These are phyloP conservation scores for Dromaius novaehollandiae DNA, from an alignment of 2,113 vertebrate genomes.

Conservation along the genomic window DNA sequence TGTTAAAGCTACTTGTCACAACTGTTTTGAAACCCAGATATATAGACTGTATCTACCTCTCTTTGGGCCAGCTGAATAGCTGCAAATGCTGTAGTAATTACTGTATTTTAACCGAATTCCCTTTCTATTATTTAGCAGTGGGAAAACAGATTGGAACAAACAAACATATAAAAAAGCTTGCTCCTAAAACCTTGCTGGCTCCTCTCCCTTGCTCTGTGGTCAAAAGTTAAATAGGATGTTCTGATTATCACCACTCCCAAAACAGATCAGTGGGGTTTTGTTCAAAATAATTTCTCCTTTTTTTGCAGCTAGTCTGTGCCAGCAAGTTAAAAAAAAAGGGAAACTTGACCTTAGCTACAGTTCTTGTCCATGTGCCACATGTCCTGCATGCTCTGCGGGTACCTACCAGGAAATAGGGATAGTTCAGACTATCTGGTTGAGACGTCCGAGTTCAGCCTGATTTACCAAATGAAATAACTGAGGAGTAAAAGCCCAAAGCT, in stretches of 20 bases:
- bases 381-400: background rate
- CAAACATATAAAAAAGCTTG: background rate
- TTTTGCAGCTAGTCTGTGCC: conserved; percentile 21
- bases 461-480: background rate
- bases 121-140: background rate
- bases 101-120: background rate
- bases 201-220: conserved; percentile 45
- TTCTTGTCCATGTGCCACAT: background rate
- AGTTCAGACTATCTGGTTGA: background rate
- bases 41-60: background rate
- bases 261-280: conserved; percentile 53
- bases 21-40: background rate
- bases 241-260: conserved; percentile 68
- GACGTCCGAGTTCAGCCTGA: background rate
- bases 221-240: conserved; percentile 65
- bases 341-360: conserved; percentile 38
- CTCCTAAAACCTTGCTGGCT: conserved; percentile 46
- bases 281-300: conserved; percentile 54
- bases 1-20: background rate
- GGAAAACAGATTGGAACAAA: conserved; percentile 14
- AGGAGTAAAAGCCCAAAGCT: background rate
- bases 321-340: conserved; percentile 46
- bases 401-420: background rate
- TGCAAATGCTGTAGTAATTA: background rate
- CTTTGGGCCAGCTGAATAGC: background rate